Evolutionary conservation across 2,113 vertebrate genomes (phyloP).

Genomic region (Psammodynastes pulverulentus): DNA sequence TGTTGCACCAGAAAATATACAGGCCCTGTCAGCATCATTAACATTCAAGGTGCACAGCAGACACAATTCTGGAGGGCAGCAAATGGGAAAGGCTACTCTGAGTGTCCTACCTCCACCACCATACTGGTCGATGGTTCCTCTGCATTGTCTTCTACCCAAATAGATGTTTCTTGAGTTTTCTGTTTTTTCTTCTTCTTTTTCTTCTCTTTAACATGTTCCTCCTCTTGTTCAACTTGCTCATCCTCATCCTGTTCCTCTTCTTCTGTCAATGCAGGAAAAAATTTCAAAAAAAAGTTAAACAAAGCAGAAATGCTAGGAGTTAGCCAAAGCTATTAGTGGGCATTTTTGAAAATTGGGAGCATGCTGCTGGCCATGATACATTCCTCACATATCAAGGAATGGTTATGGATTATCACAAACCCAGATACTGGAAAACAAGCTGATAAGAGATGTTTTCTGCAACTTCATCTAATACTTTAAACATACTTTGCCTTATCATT

Average conservation of each 20-base stretch:
- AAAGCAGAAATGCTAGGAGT: background rate
- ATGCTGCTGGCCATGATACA: background rate
- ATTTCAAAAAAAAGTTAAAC: background rate
- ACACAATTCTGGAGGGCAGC: background rate
- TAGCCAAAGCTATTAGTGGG: background rate
- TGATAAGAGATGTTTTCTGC: background rate
- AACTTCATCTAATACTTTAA: background rate
- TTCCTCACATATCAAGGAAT: background rate
- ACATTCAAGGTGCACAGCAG: background rate
- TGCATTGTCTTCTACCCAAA: constrained; percentile 54
- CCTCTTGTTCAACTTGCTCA: constrained; percentile 58
- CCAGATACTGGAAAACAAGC: background rate
- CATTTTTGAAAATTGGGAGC: background rate
- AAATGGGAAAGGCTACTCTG: background rate
- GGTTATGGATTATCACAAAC: background rate
- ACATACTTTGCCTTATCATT: background rate
- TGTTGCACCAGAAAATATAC: background rate
- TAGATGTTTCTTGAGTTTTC: constrained; percentile 61
- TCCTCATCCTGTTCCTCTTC: constrained; percentile 49
- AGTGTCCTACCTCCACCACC: constrained; percentile 53
- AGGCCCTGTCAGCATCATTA: background rate
- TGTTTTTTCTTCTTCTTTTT: constrained; percentile 87
- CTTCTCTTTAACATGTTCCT: constrained; percentile 81
- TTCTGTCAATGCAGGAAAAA: background rate
- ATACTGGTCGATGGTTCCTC: constrained; percentile 63